Base-by-base conservation (phyloP, 2,113 vertebrate genomes). In the Psophia crepitans region DNA sequence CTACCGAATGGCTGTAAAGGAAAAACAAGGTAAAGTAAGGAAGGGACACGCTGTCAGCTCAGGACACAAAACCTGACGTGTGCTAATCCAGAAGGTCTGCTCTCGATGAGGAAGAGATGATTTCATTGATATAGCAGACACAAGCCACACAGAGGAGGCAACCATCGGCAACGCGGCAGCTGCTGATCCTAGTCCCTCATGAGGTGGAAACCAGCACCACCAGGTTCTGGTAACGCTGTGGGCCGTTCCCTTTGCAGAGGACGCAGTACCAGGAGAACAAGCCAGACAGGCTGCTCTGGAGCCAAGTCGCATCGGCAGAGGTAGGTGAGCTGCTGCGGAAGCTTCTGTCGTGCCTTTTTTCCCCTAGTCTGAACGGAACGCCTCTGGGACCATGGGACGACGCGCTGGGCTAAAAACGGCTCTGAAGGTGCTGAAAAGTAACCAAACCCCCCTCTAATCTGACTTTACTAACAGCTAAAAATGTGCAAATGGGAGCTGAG, bases 81-180 rank as follows among this genome's bases (percentile, higher is more conserved):
- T 0, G 6, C n/a, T 44, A 16, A 33, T 15, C 7, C 20, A 24
- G 27, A 27, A 35, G 54, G 32, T 14, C 63, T 30, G 54, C 58
- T 64, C 63, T 12, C n/a, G 60, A 44, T n/a, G 28, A 49, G 65
- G 66, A 53, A 51, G 35, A n/a, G n/a, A n/a, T n/a, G n/a, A 12
- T 6, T 51, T 27, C 24, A 39, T 17, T 20, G 84, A 4, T 6
- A 15, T 4, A 30, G 49, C 4, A 6, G 44, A 57, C 35, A 46
- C 32, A 54, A 66, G 51, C 35, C 0, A 0, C 8, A 12, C 48
- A 33, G 58, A 22, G 39, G 12, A 23, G 35, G 23, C 24, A 17
- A 24, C 14, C 17, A 2, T 18, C 12, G 1, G 6, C 22, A 2
- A 18, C 3, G 33, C 0, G 0, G 51, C 39, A 54, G 69, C 56